Evolutionary conservation across 2,888 invertebrate species (phyloP).

Genomic region (Xestoiulus laeticollis): DNA sequence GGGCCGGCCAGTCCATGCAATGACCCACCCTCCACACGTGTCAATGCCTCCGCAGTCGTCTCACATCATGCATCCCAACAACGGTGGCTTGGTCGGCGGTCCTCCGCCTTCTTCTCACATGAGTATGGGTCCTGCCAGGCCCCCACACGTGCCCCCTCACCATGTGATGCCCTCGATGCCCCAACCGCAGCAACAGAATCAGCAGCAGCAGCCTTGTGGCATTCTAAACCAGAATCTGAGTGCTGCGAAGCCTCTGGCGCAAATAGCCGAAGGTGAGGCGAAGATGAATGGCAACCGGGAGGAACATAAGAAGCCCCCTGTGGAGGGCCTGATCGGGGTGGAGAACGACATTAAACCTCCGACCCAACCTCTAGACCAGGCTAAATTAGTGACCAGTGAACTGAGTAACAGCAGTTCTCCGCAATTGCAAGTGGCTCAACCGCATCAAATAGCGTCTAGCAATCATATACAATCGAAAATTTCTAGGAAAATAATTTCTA

Average conservation of each 20-base stretch:
- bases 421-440: constrained; percentile 46
- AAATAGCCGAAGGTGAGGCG: background rate
- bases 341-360: background rate
- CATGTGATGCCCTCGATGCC: background rate
- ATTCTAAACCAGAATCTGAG: background rate
- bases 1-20: background rate
- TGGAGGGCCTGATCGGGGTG: background rate
- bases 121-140: background rate
- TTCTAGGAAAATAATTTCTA: constrained; percentile 56
- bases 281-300: background rate
- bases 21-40: constrained; percentile 12
- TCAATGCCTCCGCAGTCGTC: constrained; percentile 51
- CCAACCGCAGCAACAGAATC: background rate
- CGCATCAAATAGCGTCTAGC: constrained; percentile 58
- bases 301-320: background rate
- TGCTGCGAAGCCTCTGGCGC: background rate
- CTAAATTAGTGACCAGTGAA: background rate
- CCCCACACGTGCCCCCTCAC: background rate
- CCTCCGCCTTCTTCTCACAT: background rate
- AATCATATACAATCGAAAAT: constrained; percentile 52
- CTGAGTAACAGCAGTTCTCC: background rate
- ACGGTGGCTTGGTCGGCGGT: background rate
- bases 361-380: background rate
- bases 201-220: background rate
- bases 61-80: constrained; percentile 31